Percentiles rank a stretch among this genome's conserved stretches.
phyloP scores from a whole-genome alignment of 2,888 invertebrate genomes.

The Cephalotes varians region DNA sequence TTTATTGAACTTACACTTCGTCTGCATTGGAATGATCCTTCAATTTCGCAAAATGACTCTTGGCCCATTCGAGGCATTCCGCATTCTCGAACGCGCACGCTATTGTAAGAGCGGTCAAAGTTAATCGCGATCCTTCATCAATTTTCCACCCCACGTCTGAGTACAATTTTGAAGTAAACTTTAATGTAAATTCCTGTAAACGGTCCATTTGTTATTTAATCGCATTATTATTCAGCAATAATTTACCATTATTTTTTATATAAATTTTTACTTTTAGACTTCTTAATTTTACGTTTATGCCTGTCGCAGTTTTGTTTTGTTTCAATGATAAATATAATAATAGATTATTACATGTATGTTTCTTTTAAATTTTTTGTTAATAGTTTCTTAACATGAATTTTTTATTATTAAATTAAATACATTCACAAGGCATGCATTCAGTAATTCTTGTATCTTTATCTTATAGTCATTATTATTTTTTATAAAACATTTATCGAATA shows the following conservation, averaged over 20 bases:
- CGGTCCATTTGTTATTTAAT: neutral
- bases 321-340: neutral
- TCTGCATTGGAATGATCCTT: constrained; percentile 31
- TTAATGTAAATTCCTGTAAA: constrained; percentile 77
- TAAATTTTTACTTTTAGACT: neutral
- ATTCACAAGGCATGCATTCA: neutral
- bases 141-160: constrained; percentile 64
- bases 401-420: neutral
- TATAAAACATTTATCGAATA: neutral
- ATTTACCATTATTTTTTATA: neutral
- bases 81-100: constrained; percentile 78
- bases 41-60: constrained; percentile 43
- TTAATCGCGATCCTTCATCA: constrained; percentile 75
- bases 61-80: constrained; percentile 77
- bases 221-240: neutral
- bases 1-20: constrained; percentile 56
- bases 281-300: neutral
- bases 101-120: constrained; percentile 75
- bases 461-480: neutral
- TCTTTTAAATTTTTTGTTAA: neutral
- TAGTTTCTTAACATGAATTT: neutral
- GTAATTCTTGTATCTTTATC: neutral
- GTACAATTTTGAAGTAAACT: constrained; percentile 76
- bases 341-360: neutral
- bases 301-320: neutral